phyloP scores from a whole-genome alignment of 2,888 invertebrate genomes.

The Cybosia mesomella region DNA sequence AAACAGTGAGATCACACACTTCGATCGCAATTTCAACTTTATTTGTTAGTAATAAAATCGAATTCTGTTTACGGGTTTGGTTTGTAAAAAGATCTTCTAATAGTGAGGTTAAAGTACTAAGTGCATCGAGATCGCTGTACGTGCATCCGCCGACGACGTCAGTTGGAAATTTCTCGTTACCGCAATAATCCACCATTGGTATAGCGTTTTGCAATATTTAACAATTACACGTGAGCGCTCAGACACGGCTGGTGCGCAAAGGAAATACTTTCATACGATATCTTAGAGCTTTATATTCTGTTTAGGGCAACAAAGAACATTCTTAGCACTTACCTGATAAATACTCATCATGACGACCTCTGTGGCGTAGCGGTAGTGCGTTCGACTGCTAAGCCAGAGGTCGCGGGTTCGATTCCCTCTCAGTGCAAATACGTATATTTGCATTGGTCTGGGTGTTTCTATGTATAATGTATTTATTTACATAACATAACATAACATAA shows the following conservation, averaged over 20 bases:
- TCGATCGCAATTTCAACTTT: constrained; percentile 48
- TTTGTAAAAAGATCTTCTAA: constrained; percentile 52
- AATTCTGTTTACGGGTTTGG: constrained; percentile 32
- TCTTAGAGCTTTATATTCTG: constrained; percentile 48
- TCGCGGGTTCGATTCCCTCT: too few species aligned
- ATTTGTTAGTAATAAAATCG: constrained; percentile 36
- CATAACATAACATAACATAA: too few species aligned
- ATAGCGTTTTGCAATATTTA: constrained; percentile 72
- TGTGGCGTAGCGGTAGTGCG: too few species aligned
- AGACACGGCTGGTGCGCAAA: constrained; percentile 39
- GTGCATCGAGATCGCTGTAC: constrained; percentile 83
- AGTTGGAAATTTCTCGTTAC: constrained; percentile 84
- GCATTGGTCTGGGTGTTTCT: too few species aligned
- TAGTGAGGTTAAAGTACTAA: constrained; percentile 63
- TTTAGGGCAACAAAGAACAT: constrained; percentile 41
- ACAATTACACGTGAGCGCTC: constrained; percentile 65
- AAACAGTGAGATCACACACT: constrained; percentile 43
- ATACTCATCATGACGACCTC: constrained; percentile 21
- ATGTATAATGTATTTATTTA: too few species aligned
- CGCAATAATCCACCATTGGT: constrained; percentile 80
- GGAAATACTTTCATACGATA: constrained; percentile 53
- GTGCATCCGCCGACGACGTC: constrained; percentile 81
- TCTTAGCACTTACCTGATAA: constrained; percentile 37
- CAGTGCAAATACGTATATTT: too few species aligned
- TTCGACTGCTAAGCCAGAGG: too few species aligned